Evolutionary conservation across 2,113 vertebrate species (phyloP).

Genomic region (Ammodytes dubius): DNA sequence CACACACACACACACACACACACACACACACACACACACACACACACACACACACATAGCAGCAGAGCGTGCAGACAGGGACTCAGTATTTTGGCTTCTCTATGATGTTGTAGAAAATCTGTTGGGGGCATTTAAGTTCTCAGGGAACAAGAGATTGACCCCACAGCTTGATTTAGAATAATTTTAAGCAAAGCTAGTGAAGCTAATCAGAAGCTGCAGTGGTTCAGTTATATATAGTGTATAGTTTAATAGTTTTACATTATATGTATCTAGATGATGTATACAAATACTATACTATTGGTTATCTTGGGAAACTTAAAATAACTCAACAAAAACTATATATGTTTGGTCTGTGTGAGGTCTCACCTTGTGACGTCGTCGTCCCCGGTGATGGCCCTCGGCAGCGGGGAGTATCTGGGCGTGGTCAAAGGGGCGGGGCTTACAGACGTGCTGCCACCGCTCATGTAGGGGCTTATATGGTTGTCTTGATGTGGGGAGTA

Average conservation of each 20-base stretch:
- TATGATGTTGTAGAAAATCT: neutral
- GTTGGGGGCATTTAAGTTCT: neutral
- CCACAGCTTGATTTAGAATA: neutral
- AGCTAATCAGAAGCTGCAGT: neutral
- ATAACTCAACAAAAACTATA: neutral
- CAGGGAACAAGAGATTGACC: neutral
- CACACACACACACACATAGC: conserved; percentile 9
- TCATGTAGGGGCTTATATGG: conserved; percentile 91
- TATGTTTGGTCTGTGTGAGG: neutral
- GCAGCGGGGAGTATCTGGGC: conserved; percentile 90
- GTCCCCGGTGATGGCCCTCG: conserved; percentile 91
- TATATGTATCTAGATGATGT: neutral
- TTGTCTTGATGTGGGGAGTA: conserved; percentile 93
- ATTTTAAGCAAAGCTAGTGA: neutral
- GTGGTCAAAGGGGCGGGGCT: conserved; percentile 89
- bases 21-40: conserved; percentile 19
- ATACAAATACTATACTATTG: neutral
- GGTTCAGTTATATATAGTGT: too few species aligned
- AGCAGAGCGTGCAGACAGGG: conserved; percentile 10
- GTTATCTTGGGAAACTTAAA: neutral
- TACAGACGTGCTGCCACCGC: conserved; percentile 86
- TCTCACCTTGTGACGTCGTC: conserved; percentile 94
- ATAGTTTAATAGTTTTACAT: neutral
- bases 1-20: conserved; percentile 20
- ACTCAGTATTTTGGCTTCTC: conserved; percentile 24